These are phyloP conservation scores for Pseudorectes ferrugineus DNA, from an alignment of 2,113 vertebrate species.

Conservation along the genomic window DNA sequence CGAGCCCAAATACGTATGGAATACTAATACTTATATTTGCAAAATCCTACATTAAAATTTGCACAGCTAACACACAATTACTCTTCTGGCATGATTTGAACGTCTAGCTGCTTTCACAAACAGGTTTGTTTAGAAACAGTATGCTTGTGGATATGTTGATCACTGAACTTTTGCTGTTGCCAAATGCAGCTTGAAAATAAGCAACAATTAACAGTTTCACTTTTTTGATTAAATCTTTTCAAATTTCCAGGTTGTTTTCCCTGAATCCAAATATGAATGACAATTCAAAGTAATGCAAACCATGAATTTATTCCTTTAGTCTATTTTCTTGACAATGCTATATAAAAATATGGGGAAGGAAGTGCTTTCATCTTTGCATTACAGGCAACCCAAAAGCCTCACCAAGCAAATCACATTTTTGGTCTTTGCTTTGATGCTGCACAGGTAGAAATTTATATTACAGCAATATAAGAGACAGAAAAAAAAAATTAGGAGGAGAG, in stretches of 20 bases:
- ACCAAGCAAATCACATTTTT: background rate
- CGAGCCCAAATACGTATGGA: background rate
- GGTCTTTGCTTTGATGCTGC: background rate
- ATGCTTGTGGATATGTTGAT: background rate
- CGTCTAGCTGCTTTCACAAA: background rate
- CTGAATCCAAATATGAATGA: background rate
- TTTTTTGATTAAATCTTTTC: background rate
- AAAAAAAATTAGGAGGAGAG: background rate
- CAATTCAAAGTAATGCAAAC: background rate
- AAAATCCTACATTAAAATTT: background rate
- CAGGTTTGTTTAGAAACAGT: background rate
- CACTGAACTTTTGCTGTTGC: background rate
- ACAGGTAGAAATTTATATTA: background rate
- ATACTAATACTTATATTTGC: background rate
- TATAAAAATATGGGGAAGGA: background rate
- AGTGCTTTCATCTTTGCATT: background rate
- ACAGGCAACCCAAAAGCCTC: background rate
- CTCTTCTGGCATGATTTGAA: background rate
- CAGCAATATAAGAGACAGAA: background rate
- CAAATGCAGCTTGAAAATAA: background rate
- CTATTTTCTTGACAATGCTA: background rate
- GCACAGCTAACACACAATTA: background rate
- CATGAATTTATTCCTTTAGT: background rate
- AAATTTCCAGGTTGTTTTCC: background rate
- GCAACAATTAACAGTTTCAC: background rate